Percentiles rank a stretch among this genome's conserved stretches.
Conservation (phyloP, 2,888 invertebrate genomes). For the Sussaba pulchella region DNA sequence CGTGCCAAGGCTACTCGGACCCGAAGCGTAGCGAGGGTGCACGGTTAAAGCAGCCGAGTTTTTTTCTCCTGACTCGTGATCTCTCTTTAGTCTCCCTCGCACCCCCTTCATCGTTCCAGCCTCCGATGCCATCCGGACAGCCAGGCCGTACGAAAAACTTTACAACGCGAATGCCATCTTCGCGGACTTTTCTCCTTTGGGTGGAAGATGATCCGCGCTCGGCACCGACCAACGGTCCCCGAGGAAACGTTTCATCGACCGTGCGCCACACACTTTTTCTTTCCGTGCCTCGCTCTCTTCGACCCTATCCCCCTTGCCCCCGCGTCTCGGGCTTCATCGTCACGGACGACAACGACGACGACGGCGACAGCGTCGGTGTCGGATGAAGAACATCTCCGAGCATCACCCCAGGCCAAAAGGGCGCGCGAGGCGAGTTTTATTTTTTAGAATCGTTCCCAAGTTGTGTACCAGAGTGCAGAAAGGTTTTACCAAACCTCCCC, state of each 20-base stretch:
- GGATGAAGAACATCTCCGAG: slow-evolving; percentile 67
- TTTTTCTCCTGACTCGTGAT: slow-evolving; percentile 64
- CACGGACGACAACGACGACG: slow-evolving; percentile 65
- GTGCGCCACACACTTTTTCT: slow-evolving; percentile 69
- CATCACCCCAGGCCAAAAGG: slow-evolving; percentile 58
- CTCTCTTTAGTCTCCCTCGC: slow-evolving; percentile 58
- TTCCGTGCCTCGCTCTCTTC: slow-evolving; percentile 41
- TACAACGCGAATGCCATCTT: slow-evolving; percentile 77
- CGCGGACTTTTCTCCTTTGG: slow-evolving; percentile 67
- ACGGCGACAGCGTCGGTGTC: slow-evolving; percentile 65
- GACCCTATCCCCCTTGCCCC: not conserved
- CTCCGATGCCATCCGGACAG: slow-evolving; percentile 22
- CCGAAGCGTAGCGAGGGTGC: slow-evolving; percentile 17
- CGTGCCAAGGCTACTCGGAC: slow-evolving; percentile 24
- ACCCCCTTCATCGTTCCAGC: not conserved
- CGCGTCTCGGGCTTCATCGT: slow-evolving; percentile 63
- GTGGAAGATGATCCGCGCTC: slow-evolving; percentile 59
- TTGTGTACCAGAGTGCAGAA: slow-evolving; percentile 42
- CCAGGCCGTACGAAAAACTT: slow-evolving; percentile 74
- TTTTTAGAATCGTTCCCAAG: slow-evolving; percentile 56
- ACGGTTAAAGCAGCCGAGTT: slow-evolving; percentile 9
- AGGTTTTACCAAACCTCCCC: slow-evolving; percentile 52
- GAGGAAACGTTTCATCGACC: slow-evolving; percentile 73
- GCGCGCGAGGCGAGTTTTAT: slow-evolving; percentile 53
- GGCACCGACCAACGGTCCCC: slow-evolving; percentile 66